A percentile compares a stretch with the other conserved stretches of the same genome.
Evolutionary conservation across 2,113 vertebrate genomes (phyloP).

Genomic region (Brienomyrus longianalis): DNA sequence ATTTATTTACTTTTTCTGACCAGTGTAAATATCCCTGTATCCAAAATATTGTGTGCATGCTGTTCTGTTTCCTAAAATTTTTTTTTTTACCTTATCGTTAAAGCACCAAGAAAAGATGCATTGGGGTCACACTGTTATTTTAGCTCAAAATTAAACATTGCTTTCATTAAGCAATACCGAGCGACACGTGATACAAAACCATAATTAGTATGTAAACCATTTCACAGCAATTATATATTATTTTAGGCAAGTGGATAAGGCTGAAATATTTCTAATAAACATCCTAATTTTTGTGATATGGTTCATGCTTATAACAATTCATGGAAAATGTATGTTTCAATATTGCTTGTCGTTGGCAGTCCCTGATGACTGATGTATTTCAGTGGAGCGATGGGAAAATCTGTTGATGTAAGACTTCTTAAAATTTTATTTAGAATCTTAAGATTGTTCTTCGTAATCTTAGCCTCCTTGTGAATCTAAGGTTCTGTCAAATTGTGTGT

Average conservation of each 20-base stretch:
- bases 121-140: neutral
- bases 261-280: conserved; percentile 19
- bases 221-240: neutral
- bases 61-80: neutral
- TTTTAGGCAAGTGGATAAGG: neutral
- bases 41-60: neutral
- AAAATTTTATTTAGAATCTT: neutral
- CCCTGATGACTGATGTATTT: neutral
- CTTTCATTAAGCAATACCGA: neutral
- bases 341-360: neutral
- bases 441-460: neutral
- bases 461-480: no score
- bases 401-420: neutral
- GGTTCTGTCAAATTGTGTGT: neutral
- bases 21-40: neutral
- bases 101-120: neutral
- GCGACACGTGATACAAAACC: neutral
- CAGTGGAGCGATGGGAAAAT: neutral
- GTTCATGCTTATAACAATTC: neutral
- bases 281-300: neutral
- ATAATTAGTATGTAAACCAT: neutral
- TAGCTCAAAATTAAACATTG: neutral
- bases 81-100: neutral
- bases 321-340: neutral
- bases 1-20: neutral